A percentile compares a stretch with the other conserved stretches of the same genome.
Conservation (phyloP, 1,140 invertebrate species). For the Drosophila azteca region DNA sequence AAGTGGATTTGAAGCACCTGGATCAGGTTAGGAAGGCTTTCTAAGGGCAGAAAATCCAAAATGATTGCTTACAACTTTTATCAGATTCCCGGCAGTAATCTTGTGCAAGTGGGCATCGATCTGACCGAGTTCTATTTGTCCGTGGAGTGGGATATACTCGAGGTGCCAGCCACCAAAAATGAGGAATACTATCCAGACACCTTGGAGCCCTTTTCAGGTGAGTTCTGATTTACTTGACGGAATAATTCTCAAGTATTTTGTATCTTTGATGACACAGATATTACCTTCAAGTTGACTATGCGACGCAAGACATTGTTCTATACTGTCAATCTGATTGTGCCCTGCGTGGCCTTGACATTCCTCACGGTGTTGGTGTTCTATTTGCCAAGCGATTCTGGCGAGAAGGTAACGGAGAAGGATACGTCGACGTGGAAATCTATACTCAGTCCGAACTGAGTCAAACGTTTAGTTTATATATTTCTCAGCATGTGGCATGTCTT, state of each 20-base stretch:
- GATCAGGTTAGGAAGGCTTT: conserved; percentile 85
- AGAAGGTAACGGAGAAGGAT: conserved; percentile 88
- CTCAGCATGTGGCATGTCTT: neutral
- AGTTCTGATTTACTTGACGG: neutral
- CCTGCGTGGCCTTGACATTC: conserved; percentile 96
- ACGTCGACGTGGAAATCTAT: conserved; percentile 22
- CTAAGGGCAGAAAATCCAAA: neutral
- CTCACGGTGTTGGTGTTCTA: conserved; percentile 98
- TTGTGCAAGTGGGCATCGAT: conserved; percentile 93
- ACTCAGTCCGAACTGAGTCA: neutral
- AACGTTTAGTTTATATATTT: neutral
- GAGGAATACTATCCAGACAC: conserved; percentile 96
- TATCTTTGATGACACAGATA: conserved; percentile 86
- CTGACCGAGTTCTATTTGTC: conserved; percentile 95
- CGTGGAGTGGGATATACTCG: conserved; percentile 98
- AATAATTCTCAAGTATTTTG: neutral
- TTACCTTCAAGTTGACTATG: conserved; percentile 98
- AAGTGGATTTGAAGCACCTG: conserved; percentile 94
- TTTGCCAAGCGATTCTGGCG: conserved; percentile 96
- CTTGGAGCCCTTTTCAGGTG: conserved; percentile 92
- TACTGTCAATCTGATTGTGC: conserved; percentile 95
- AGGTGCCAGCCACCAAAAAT: conserved; percentile 93
- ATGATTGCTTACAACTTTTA: neutral
- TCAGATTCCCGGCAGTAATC: conserved; percentile 88
- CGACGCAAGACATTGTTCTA: conserved; percentile 95